A percentile compares a stretch with the other conserved stretches of the same genome.
Conservation (phyloP, 2,888 invertebrate genomes). For the Caenorhabditis imperialis region DNA sequence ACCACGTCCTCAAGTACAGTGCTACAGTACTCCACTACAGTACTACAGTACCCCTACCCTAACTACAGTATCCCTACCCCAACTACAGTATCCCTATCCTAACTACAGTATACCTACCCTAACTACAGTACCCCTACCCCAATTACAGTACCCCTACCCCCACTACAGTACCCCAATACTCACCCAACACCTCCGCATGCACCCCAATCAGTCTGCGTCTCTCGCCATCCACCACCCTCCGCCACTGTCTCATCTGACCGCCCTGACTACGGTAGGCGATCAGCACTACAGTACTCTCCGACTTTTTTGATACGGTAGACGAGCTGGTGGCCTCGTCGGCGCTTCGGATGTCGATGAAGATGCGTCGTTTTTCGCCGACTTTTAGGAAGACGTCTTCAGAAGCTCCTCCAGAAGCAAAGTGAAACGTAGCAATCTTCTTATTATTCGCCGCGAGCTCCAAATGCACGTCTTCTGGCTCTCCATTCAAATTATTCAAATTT, state of each 20-base stretch:
- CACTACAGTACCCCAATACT: no score
- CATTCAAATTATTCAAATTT: constrained; percentile 1
- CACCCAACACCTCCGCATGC: constrained; percentile 42
- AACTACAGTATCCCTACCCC: no score
- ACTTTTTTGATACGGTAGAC: neutral
- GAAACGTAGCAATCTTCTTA: constrained; percentile 32
- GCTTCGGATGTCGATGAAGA: constrained; percentile 58
- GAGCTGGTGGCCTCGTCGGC: constrained; percentile 23
- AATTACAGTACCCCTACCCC: no score
- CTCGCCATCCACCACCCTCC: constrained; percentile 52
- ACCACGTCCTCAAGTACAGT: no score
- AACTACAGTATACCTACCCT: no score
- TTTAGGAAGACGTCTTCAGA: constrained; percentile 18
- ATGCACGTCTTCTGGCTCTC: neutral
- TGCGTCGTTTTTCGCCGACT: constrained; percentile 33
- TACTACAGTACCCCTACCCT: no score
- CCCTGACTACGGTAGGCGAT: constrained; percentile 60
- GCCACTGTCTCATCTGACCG: constrained; percentile 64
- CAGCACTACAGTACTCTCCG: constrained; percentile 47
- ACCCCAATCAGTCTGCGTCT: constrained; percentile 40
- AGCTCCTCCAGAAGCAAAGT: neutral
- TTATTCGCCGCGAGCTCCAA: constrained; percentile 32
- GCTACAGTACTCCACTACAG: no score
- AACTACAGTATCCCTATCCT: no score
- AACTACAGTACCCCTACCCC: no score